A percentile compares a stretch with the other conserved stretches of the same genome.
Evolutionary conservation across 2,113 vertebrate genomes (phyloP).

Genomic region (Dunckerocampus dactyliophorus): DNA sequence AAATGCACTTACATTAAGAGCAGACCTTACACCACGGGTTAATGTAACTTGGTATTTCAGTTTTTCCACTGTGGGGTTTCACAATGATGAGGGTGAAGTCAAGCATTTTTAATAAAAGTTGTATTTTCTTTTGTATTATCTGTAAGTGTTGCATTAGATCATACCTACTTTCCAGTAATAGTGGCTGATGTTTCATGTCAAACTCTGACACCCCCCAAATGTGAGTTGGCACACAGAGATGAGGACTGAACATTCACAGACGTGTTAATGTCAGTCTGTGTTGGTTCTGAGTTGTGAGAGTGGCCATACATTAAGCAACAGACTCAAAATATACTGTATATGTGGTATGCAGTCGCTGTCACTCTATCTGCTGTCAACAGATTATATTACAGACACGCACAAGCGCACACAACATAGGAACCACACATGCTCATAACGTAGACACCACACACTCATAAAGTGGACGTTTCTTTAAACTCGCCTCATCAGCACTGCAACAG

Average conservation of each 20-base stretch:
- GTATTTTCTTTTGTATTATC: not conserved
- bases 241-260: conserved; percentile 13
- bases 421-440: conserved; percentile 1
- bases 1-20: not conserved
- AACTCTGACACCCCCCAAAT: conserved; percentile 10
- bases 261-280: conserved; percentile 26
- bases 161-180: not conserved
- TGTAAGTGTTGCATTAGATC: not conserved
- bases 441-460: conserved; percentile 10
- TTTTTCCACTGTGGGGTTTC: not conserved
- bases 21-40: not conserved
- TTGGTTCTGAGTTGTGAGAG: conserved; percentile 8
- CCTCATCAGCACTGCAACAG: conserved; percentile 36
- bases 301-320: conserved; percentile 27
- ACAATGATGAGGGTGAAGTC: not conserved
- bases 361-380: conserved; percentile 56
- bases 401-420: not conserved
- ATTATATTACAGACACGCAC: conserved; percentile 33
- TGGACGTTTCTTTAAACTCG: conserved; percentile 4
- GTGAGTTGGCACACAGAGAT: not conserved
- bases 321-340: conserved; percentile 26
- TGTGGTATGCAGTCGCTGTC: conserved; percentile 50
- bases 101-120: not conserved
- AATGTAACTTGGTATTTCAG: not conserved
- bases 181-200: conserved; percentile 6